phyloP scores from a whole-genome alignment of 2,113 vertebrate species.

The Prunella fulvescens region DNA sequence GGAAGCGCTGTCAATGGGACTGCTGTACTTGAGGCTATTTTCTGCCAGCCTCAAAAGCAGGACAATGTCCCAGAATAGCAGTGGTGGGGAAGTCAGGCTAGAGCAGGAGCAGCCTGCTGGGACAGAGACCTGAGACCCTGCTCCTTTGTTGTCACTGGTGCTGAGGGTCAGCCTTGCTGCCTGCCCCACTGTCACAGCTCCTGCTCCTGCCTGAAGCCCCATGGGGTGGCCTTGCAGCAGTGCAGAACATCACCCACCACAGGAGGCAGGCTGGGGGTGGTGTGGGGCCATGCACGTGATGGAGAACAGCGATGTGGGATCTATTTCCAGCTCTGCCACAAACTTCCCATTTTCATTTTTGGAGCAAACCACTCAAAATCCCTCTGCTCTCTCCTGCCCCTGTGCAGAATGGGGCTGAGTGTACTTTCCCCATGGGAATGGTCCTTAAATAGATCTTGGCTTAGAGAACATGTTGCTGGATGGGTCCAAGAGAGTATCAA shows the following conservation, averaged over 20 bases:
- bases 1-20: not conserved
- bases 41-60: not conserved
- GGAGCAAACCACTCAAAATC: not conserved
- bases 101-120: not conserved
- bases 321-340: not conserved
- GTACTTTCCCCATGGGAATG: not conserved
- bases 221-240: not conserved
- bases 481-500: not conserved
- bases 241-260: not conserved
- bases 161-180: not conserved
- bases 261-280: not conserved
- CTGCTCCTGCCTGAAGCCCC: not conserved
- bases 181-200: not conserved
- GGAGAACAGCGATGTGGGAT: not conserved
- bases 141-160: not conserved
- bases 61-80: conserved; percentile 33
- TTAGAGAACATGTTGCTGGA: not conserved
- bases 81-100: not conserved
- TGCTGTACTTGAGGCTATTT: conserved; percentile 31
- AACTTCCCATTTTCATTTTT: not conserved
- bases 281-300: accelerated
- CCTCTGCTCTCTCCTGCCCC: not conserved
- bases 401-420: not conserved
- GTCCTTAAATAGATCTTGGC: not conserved
- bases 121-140: accelerated